Evolutionary conservation across 64 coral and sea anemone species (phyloP).

Genomic region (Stichodactyla mertensii): DNA sequence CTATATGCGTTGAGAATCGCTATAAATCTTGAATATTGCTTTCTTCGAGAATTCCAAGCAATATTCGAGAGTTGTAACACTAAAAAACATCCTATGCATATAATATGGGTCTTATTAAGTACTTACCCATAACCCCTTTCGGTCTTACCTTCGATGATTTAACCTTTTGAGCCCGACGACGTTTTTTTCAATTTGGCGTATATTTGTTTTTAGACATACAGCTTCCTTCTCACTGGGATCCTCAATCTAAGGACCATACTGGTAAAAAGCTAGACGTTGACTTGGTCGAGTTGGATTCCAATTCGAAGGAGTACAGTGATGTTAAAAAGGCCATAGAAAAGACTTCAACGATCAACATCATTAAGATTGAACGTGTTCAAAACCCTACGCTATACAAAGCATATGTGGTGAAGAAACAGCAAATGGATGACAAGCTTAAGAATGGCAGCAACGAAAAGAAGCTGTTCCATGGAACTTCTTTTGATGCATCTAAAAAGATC

Average conservation of each 20-base stretch:
- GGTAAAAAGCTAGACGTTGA: constrained; percentile 52
- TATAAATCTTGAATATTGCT: no score
- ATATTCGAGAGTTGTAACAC: no score
- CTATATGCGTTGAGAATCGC: no score
- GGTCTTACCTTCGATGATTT: no score
- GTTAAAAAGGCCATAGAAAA: background rate
- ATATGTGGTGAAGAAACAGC: constrained; percentile 52
- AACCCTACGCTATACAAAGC: constrained; percentile 44
- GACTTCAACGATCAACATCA: background rate
- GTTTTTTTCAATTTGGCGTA: background rate
- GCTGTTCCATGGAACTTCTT: constrained; percentile 65
- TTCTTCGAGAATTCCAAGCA: no score
- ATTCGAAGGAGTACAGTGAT: constrained; percentile 46
- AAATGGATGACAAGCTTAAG: constrained; percentile 45
- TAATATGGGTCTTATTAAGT: no score
- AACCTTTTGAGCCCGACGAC: no score
- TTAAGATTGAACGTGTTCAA: constrained; percentile 65
- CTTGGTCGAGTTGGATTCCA: constrained; percentile 34
- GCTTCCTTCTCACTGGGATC: constrained; percentile 38
- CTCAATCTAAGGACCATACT: constrained; percentile 42
- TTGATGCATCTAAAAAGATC: constrained; percentile 6
- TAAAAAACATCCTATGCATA: no score
- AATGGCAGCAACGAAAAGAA: constrained; percentile 67
- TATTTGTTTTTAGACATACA: background rate
- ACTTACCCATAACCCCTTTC: no score